Evolutionary conservation across 2,888 invertebrate genomes (phyloP), one percentile per base, ranked within the genome.

Genomic region (Cyaniris semiargus): DNA sequence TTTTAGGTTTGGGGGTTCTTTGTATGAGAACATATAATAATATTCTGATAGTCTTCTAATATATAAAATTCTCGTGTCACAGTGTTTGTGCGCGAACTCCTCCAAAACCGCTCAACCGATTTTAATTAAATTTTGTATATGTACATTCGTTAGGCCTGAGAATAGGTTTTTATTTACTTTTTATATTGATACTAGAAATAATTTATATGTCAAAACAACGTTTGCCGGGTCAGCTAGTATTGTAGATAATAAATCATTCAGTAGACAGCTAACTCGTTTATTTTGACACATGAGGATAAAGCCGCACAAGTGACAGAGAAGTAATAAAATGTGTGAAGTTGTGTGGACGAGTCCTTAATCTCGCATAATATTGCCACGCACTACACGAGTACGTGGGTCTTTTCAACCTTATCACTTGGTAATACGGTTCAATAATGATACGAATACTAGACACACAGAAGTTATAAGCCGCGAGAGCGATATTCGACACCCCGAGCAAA

Each of bases 401-500:
- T 66, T 15, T 66, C 15, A 15, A 15, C 66, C 66, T 15, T 66
- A 2, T 8, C 6, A 31, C 27, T 2, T 15, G 5, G 31, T 27
- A 66, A 31, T 66, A 66, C 0, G 6, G 27, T 66, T 27, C 66
- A 66, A 66, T 1, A 27, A 1, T 27, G 66, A 53, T 53, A 18
- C 53, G 44, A 10, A 44, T 3, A 15, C 48, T 48, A 48, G 4
- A 23, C 13, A 23, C 60, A 66, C 5, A 7, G 60, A 23, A 66
- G 66, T 27, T 13, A 23, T 60, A 13, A 60, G 60, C 60, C 13
- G 23, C 27, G 27, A 66, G 60, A 66, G 18, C 13, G 66, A 66
- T 66, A 66, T 66, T 66, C 66, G 66, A 66, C 66, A 66, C 27
- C 27, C 66, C 66, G 27, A 66, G 66, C 27, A 66, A 66, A 66